phyloP scores from a whole-genome alignment of 2,113 vertebrate genomes.

The Stegastes partitus region DNA sequence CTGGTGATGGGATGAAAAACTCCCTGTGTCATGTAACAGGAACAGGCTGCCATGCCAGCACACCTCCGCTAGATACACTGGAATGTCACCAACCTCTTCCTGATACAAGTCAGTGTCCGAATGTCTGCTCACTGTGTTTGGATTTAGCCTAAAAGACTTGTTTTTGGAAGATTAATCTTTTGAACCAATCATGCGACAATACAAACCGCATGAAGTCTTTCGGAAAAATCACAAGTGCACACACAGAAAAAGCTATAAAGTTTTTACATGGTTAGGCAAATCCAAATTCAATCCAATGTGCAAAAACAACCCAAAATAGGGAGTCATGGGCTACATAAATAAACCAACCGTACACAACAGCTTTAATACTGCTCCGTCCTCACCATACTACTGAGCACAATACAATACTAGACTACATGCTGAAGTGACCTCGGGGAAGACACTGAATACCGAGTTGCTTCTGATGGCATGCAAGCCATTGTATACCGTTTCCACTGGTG shows the following conservation, averaged over 20 bases:
- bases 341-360: not conserved
- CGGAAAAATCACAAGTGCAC: too few relatives aligned
- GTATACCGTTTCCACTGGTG: too few relatives aligned
- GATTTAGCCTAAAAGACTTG: not conserved
- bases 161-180: not conserved
- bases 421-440: too few relatives aligned
- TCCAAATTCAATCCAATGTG: not conserved
- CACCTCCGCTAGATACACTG: not conserved
- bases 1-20: slow-evolving; percentile 28
- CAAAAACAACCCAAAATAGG: not conserved
- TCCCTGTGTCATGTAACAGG: slow-evolving; percentile 21
- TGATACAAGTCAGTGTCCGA: not conserved
- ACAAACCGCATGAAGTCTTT: not conserved
- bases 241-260: too few relatives aligned
- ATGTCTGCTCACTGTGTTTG: not conserved
- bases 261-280: not conserved
- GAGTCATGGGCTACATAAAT: not conserved
- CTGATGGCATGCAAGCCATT: too few relatives aligned
- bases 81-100: slow-evolving; percentile 21
- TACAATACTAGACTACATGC: too few relatives aligned
- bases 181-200: not conserved
- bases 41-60: slow-evolving; percentile 24
- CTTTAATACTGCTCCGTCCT: too few relatives aligned
- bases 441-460: too few relatives aligned
- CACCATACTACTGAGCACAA: too few relatives aligned